Evolutionary conservation across 2,888 invertebrate species (phyloP), one percentile per base, ranked within the genome.

Genomic region (Cephus spinipes): DNA sequence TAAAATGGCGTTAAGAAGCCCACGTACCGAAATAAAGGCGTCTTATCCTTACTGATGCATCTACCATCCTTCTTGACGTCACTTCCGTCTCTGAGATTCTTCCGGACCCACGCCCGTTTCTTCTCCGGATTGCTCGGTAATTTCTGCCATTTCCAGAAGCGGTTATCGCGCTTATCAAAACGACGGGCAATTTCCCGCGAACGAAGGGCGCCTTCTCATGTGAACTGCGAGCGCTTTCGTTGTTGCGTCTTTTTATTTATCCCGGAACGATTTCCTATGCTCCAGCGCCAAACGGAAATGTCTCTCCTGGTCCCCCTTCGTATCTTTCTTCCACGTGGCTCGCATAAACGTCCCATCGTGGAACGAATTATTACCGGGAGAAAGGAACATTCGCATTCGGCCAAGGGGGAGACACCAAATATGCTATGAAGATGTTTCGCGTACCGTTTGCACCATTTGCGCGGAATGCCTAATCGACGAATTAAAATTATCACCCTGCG

Each of bases 261-360:
- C 77, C 77, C 15, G 71, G 73, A 83, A 84, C 83, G 85, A 85
- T 83, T 85, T 86, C 81, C 86, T 79, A 79, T 77, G 82, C 82
- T 81, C 78, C 81, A 73, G 77, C 80, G 69, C 79, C 78, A 74
- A 85, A 85, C 85, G 85, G 85, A 85, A 84, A 83, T 79, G 84
- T 73, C 79, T 77, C 74, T 80, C 75, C 76, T 73, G 77, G 83
- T 71, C 71, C 31, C 31, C 71, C 32, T 23, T 31, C 71, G 31
- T 71, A 71, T 71, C 71, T 71, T 31, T 12, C 32, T 71, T 71
- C 31, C 31, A 33, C 71, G 31, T 55, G 55, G 55, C 55, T 55
- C 55, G 55, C 55, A 55, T 55, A 55, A 55, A 55, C 23, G 55
- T 55, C 55, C 55, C 55, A 55, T 23, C 15, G 55, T 3, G 55